A percentile compares a stretch with the other conserved stretches of the same genome.
Evolutionary conservation across 1,140 invertebrate genomes (phyloP).

Genomic region (Plectus sambesii): DNA sequence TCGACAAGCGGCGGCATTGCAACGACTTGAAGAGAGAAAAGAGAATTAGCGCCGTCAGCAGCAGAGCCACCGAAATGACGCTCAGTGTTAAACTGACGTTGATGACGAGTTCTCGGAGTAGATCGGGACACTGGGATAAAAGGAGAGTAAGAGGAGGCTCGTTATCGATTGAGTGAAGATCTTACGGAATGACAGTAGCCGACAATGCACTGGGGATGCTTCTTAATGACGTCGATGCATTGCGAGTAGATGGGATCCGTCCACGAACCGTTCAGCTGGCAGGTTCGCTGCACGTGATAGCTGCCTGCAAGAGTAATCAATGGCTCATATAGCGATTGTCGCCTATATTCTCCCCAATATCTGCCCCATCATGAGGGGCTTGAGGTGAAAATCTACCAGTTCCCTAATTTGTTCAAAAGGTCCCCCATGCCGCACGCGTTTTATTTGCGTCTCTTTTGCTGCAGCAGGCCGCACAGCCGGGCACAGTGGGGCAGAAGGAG

Average conservation of each 20-base stretch:
- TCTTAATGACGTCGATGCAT: constrained; percentile 35
- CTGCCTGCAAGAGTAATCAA: constrained; percentile 20
- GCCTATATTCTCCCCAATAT: not conserved
- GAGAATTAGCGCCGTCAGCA: constrained; percentile 37
- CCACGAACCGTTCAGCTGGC: constrained; percentile 32
- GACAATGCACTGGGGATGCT: constrained; percentile 30
- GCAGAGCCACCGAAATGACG: constrained; percentile 35
- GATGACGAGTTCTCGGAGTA: constrained; percentile 37
- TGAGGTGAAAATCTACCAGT: constrained; percentile 8
- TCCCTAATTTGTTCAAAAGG: not conserved
- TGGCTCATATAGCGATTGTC: too few relatives aligned
- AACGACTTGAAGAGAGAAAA: constrained; percentile 43
- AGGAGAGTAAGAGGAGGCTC: constrained; percentile 12
- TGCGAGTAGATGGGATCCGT: constrained; percentile 32
- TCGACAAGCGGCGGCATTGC: constrained; percentile 45
- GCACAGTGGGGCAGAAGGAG: constrained; percentile 35
- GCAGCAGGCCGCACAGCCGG: constrained; percentile 27
- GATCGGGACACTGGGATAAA: constrained; percentile 39
- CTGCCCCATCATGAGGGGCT: constrained; percentile 8
- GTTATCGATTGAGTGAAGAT: constrained; percentile 8
- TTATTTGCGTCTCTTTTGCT: constrained; percentile 8
- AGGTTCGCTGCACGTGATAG: constrained; percentile 29
- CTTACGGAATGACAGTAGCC: constrained; percentile 40
- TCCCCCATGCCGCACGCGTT: constrained; percentile 2
- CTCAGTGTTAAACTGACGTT: constrained; percentile 40